These are phyloP conservation scores for Australoheros facetus DNA, from an alignment of 2,797 vertebrate genomes.

Conservation along the genomic window DNA sequence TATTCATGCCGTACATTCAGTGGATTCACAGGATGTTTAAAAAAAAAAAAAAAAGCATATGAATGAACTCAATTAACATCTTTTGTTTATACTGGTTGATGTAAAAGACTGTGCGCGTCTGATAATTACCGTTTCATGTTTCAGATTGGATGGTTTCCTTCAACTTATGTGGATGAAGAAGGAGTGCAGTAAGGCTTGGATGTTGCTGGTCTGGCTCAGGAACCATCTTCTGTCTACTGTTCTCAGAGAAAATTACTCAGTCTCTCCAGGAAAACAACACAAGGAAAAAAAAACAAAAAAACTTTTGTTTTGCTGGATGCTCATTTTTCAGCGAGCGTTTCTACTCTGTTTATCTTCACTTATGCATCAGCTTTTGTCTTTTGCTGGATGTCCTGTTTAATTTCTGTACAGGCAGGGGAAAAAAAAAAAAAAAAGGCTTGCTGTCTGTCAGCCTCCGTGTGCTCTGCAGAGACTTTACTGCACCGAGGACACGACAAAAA, in stretches of 20 bases:
- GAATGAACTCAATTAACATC: conserved; percentile 12
- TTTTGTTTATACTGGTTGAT: not conserved
- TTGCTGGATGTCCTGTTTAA: conserved; percentile 59
- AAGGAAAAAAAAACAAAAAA: conserved; percentile 9
- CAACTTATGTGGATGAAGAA: conserved; percentile 97
- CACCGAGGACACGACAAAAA: conserved; percentile 44
- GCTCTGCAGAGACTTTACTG: conserved; percentile 47
- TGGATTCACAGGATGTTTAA: not conserved
- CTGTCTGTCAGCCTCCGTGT: conserved; percentile 45
- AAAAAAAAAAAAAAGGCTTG: conserved; percentile 36
- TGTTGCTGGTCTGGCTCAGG: conserved; percentile 47
- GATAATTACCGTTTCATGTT: conserved; percentile 25
- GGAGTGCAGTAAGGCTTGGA: conserved; percentile 83
- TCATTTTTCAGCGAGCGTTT: conserved; percentile 68
- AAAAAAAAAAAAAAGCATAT: not conserved
- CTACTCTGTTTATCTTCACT: conserved; percentile 60
- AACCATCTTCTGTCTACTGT: conserved; percentile 62
- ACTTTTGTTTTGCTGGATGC: conserved; percentile 65
- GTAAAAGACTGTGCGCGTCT: not conserved
- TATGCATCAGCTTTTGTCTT: conserved; percentile 68
- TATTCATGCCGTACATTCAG: not conserved
- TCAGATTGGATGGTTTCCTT: conserved; percentile 98
- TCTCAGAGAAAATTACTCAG: conserved; percentile 68
- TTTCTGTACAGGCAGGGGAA: conserved; percentile 62
- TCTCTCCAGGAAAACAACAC: conserved; percentile 70